phyloP scores from a whole-genome alignment of 2,113 vertebrate species.

The Murina feae region DNA sequence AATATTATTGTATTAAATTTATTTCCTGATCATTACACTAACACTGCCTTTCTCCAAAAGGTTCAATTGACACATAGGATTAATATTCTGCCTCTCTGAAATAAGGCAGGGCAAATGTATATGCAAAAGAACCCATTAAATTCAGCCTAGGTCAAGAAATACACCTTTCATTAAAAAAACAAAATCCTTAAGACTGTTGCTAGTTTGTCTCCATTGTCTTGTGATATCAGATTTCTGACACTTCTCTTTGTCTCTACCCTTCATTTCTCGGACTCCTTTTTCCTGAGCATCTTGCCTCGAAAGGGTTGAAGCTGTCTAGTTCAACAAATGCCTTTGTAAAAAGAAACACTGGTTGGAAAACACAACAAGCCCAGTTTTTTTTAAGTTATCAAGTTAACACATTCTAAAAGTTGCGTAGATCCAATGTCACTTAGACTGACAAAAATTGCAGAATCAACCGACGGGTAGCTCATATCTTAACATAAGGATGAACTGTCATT shows the following conservation, averaged over 20 bases:
- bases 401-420: conserved; percentile 16
- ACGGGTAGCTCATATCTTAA: conserved; percentile 5
- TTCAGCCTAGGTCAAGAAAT: background rate
- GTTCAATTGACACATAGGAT: background rate
- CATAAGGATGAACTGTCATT: background rate
- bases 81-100: background rate
- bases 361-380: background rate
- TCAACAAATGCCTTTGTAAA: background rate
- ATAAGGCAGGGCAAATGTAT: background rate
- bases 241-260: background rate
- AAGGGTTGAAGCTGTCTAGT: background rate
- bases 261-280: background rate
- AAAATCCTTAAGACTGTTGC: background rate
- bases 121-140: background rate
- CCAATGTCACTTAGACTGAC: conserved; percentile 7
- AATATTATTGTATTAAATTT: background rate
- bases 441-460: conserved; percentile 35
- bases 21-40: background rate
- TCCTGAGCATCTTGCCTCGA: background rate
- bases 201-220: background rate
- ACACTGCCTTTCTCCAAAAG: background rate
- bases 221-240: background rate
- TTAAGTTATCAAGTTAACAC: background rate
- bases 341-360: background rate
- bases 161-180: background rate